Base-by-base conservation (phyloP, 2,888 invertebrate species). In the Metallyticus violacea region DNA sequence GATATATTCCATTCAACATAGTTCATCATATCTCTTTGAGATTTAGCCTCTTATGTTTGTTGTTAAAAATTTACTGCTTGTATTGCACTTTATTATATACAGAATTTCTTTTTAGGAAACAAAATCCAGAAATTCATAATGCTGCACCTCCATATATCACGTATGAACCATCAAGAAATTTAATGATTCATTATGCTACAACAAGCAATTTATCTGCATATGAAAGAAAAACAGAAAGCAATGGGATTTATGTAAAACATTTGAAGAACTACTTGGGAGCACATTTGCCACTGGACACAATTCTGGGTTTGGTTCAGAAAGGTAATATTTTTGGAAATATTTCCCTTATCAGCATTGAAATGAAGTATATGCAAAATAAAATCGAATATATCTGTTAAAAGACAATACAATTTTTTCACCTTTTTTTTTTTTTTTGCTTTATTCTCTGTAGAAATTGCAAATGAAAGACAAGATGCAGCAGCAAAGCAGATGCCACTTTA, bases 391-490 rank as follows among this genome's bases (percentile, higher is more conserved):
- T 26, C 7, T 3, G 2, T 4, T 26, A 0, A 9, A 25, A 25
- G 7, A 4, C 7, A 7, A n/a, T 78, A n/a, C 4, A 1, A 0
- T 26, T 26, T 78, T 78, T 26, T 26, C 7, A 22, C 26, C 25
- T 25, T 7, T 78, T 78, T n/a, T 7, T 62, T 9, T 62, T 62
- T 62, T 9, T 62, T 5, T 77, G 15, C 9, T 22, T 30, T n/a
- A 28, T 76, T 76, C 29, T 88, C n/a, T n/a, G 77, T 79, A 87
- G 81, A 79, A 85, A 81, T 91, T 90, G 6, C 89, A 93, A 93
- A 90, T 88, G 92, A 93, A 88, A 89, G 94, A 82, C 93, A 93
- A 26, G 94, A 95, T 90, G 95, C 95, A 15, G 86, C 28, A 26
- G 40, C 85, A 28, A 84, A 86, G 3, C 89, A 89, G 87, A 89